Conservation (phyloP, 2,113 vertebrate genomes). For the Mesocricetus auratus region DNA sequence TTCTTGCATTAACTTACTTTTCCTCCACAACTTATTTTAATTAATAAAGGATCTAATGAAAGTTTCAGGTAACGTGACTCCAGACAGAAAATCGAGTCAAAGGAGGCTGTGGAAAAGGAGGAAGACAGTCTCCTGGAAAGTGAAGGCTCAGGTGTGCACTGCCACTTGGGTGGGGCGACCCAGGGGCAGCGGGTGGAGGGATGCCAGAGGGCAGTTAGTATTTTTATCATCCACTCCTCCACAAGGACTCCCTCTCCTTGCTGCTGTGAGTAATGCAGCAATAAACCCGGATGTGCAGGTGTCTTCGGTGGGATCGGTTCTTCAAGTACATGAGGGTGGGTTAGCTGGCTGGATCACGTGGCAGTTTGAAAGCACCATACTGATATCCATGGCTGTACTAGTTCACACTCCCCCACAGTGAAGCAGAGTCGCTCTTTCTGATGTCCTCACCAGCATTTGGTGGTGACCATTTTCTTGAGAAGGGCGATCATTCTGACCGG, state of each 20-base stretch:
- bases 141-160: not conserved
- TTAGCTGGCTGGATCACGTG: not conserved
- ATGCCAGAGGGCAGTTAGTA: not conserved
- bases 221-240: not conserved
- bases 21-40: not conserved
- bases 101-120: not conserved
- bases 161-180: not conserved
- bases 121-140: too few relatives aligned
- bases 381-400: not conserved
- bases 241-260: not conserved
- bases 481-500: not conserved
- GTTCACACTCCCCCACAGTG: not conserved
- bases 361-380: not conserved
- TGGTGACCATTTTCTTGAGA: not conserved
- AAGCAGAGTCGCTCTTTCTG: not conserved
- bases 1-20: not conserved
- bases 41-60: not conserved
- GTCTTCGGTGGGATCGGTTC: not conserved
- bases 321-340: not conserved
- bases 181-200: not conserved
- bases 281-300: not conserved
- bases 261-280: not conserved
- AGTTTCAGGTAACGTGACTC: not conserved
- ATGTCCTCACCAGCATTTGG: not conserved
- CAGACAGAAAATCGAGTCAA: not conserved